Evolutionary conservation across 2,113 vertebrate genomes (phyloP).

Genomic region (Vombatus ursinus): DNA sequence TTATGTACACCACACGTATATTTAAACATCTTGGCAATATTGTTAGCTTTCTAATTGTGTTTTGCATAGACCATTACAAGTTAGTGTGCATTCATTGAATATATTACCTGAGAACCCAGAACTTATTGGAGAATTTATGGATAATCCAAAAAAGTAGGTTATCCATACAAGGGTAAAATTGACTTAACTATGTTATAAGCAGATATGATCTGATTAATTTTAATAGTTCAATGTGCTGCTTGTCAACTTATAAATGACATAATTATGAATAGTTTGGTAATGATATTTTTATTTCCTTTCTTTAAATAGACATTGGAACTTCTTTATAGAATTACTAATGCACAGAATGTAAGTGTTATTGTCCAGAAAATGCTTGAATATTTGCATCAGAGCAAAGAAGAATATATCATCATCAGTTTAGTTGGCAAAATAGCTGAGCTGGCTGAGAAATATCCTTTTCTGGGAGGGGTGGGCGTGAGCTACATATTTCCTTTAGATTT

Average conservation of each 20-base stretch:
- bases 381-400: constrained; percentile 89
- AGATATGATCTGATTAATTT: not conserved
- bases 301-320: constrained; percentile 93
- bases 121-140: not conserved
- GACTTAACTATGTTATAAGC: constrained; percentile 5
- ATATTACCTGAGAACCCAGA: constrained; percentile 15
- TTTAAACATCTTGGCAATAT: constrained; percentile 3
- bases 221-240: not conserved
- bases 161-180: constrained; percentile 9
- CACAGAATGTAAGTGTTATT: constrained; percentile 94
- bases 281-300: constrained; percentile 63
- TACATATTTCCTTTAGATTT: constrained; percentile 27
- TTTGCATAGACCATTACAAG: constrained; percentile 15
- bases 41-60: constrained; percentile 29
- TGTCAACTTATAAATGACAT: constrained; percentile 30
- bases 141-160: not conserved
- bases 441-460: constrained; percentile 98
- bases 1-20: not conserved
- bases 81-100: constrained; percentile 24
- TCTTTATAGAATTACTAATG: constrained; percentile 97
- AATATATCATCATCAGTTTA: constrained; percentile 91
- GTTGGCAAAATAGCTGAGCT: constrained; percentile 95
- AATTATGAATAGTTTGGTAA: constrained; percentile 56
- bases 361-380: constrained; percentile 98
- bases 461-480: not conserved